These are phyloP conservation scores for Macrotrachela quadricornifera DNA, from an alignment of 1,140 invertebrate genomes.

Conservation along the genomic window DNA sequence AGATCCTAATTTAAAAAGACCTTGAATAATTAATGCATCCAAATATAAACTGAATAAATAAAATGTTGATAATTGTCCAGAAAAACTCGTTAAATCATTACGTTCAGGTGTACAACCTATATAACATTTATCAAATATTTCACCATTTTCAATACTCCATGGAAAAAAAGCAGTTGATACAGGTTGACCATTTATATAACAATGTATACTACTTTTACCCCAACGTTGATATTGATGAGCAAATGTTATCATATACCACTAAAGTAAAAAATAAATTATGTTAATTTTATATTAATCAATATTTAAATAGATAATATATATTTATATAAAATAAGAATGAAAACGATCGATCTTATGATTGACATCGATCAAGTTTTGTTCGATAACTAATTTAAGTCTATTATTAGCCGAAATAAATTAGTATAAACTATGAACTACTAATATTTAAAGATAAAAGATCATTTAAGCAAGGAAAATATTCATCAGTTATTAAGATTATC, in stretches of 20 bases:
- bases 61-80: slow-evolving; percentile 95
- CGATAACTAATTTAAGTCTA: too few species aligned
- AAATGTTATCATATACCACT: slow-evolving; percentile 92
- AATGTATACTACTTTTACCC: slow-evolving; percentile 97
- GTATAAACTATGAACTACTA: too few species aligned
- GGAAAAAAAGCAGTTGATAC: not conserved
- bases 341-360: too few species aligned
- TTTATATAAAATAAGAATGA: too few species aligned
- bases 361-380: too few species aligned
- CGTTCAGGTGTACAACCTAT: slow-evolving; percentile 55
- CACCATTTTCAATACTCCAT: slow-evolving; percentile 16
- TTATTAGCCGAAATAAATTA: too few species aligned
- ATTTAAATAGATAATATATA: too few species aligned
- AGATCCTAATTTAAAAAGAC: slow-evolving; percentile 43
- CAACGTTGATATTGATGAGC: slow-evolving; percentile 98
- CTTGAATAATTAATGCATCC: slow-evolving; percentile 65
- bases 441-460: too few species aligned
- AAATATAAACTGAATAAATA: slow-evolving; percentile 92
- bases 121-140: slow-evolving; percentile 97
- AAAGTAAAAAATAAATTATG: too few species aligned
- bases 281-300: too few species aligned
- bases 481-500: too few species aligned
- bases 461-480: too few species aligned
- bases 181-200: slow-evolving; percentile 66
- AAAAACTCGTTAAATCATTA: slow-evolving; percentile 86